These are phyloP conservation scores for Aplocera efformata DNA, from an alignment of 2,888 invertebrate genomes.

Conservation along the genomic window DNA sequence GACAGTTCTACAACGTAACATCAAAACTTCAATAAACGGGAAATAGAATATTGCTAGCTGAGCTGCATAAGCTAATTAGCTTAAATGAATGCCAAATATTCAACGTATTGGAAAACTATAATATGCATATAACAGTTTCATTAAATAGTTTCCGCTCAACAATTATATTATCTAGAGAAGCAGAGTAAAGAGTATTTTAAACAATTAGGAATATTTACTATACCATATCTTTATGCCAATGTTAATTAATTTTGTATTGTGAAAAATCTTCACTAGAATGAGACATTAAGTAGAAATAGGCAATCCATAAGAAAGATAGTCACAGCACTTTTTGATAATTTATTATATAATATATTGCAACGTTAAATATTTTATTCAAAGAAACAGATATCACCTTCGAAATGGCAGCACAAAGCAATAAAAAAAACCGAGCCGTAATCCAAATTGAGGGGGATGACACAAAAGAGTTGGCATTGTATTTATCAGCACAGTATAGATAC, in stretches of 20 bases:
- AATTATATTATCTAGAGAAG: too few relatives aligned
- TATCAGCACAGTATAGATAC: too few relatives aligned
- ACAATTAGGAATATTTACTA: too few relatives aligned
- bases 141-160: slow-evolving; percentile 1
- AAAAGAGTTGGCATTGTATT: slow-evolving; percentile 6
- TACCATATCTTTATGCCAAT: not conserved
- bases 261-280: too few relatives aligned
- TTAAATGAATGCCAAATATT: slow-evolving; percentile 5
- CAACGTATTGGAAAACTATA: slow-evolving; percentile 8
- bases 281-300: too few relatives aligned
- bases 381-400: slow-evolving; percentile 13
- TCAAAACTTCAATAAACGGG: too few relatives aligned
- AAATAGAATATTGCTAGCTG: too few relatives aligned
- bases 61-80: slow-evolving; percentile 1
- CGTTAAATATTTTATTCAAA: slow-evolving; percentile 6
- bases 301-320: too few relatives aligned
- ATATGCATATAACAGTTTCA: slow-evolving; percentile 1
- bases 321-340: too few relatives aligned
- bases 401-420: slow-evolving; percentile 13
- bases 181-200: too few relatives aligned
- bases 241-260: not conserved
- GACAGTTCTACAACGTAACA: too few relatives aligned
- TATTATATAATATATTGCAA: too few relatives aligned
- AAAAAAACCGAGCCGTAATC: slow-evolving; percentile 20
- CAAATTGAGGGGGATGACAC: slow-evolving; percentile 22